Base-by-base conservation (phyloP, 1,140 invertebrate genomes). In the Aphidius gifuensis region DNA sequence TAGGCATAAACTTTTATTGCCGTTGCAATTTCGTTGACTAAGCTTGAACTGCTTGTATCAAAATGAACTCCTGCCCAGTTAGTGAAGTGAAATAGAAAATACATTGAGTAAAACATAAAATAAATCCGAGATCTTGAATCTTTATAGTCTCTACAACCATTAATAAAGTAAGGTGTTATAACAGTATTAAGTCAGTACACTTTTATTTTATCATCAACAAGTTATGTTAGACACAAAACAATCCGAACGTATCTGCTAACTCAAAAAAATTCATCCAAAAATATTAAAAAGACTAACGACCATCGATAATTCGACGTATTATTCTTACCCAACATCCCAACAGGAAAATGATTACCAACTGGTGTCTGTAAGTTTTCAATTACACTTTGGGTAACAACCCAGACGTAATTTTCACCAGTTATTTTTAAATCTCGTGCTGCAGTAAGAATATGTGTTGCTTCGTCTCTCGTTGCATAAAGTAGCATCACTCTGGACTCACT, bases 311-410 rank as follows among this genome's bases (percentile, higher is more conserved):
- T n/a, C n/a, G n/a, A n/a, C n/a, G n/a, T n/a, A n/a, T n/a, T n/a
- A n/a, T n/a, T n/a, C n/a, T n/a, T n/a, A n/a, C n/a, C 94, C 9
- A 98, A 81, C 90, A 96, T 94, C 42, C 95, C 95, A 21, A 95
- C 87, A 0, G 94, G 94, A 75, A 96, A 97, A 69, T 92, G 88
- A 64, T 87, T 85, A 2, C 23, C 23, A 2, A 23, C 23, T 1
- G 90, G 86, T n/a, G 89, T 88, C 68, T 90, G 85, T 57, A 82
- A 71, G 70, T 89, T 90, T 72, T 86, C 93, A 46, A 97, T 92
- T 49, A 96, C 93, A 70, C 92, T 93, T 77, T 97, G 93, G n/a
- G 93, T 96, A 0, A 96, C 93, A 53, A 98, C 92, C 96, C 96
- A 98, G 6, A 97, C 93, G 76, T 96, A 97, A 75, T 96, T 95